These are phyloP conservation scores for Lutjanus campechanus DNA, from an alignment of 2,797 vertebrate species.

Conservation along the genomic window DNA sequence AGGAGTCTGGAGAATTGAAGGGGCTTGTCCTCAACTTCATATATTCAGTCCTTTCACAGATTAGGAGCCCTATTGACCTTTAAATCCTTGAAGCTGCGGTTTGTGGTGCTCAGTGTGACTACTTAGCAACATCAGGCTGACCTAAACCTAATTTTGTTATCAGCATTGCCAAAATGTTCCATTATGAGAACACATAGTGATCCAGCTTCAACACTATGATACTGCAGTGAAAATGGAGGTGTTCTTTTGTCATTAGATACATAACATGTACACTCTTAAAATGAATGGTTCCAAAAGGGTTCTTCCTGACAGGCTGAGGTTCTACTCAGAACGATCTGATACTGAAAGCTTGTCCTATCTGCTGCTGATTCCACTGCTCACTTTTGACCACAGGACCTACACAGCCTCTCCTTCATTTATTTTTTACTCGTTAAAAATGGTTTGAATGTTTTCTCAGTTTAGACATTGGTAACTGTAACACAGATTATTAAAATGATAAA, in stretches of 20 bases:
- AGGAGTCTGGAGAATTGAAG: conserved; percentile 53
- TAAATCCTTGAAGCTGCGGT: conserved; percentile 60
- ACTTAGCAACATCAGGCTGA: conserved; percentile 26
- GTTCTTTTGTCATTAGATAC: not conserved
- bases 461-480: no score
- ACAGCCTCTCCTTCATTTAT: no score
- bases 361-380: no score
- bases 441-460: no score
- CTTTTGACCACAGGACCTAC: no score
- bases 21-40: conserved; percentile 31
- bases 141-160: conserved; percentile 34
- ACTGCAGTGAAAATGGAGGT: not conserved
- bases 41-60: conserved; percentile 46
- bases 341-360: no score
- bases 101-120: conserved; percentile 27
- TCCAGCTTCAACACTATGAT: not conserved
- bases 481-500: no score
- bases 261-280: not conserved
- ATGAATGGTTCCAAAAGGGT: no score
- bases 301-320: no score
- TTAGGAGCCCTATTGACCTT: conserved; percentile 60
- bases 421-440: no score
- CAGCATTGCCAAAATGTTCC: conserved; percentile 17
- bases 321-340: no score
- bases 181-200: not conserved